Percentiles rank a stretch among this genome's conserved stretches.
Conservation (phyloP, 2,797 vertebrate species). For the Glossophaga mutica region DNA sequence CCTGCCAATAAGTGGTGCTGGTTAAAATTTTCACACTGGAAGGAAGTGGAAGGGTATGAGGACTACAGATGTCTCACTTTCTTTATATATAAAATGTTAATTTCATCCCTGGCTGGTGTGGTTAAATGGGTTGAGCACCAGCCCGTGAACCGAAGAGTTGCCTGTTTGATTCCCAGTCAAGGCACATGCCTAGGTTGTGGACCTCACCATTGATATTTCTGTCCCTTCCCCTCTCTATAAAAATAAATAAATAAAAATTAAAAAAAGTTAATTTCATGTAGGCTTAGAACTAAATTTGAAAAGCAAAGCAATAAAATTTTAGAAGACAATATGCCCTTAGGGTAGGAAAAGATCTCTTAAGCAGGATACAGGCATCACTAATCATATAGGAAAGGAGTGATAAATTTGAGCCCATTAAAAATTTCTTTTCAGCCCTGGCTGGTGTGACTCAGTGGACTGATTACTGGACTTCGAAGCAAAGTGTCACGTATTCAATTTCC, state of each 20-base stretch:
- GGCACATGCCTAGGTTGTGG: background rate
- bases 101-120: background rate
- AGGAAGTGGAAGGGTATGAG: background rate
- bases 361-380: background rate
- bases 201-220: background rate
- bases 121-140: background rate
- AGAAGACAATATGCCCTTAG: background rate
- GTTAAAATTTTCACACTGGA: background rate
- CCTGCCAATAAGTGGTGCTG: background rate
- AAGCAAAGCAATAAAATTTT: conserved; percentile 22
- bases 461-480: too few species aligned
- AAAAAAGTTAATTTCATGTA: background rate
- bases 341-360: conserved; percentile 4
- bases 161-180: background rate
- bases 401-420: background rate
- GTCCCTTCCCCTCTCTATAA: background rate
- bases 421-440: background rate
- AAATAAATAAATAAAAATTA: background rate
- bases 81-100: background rate
- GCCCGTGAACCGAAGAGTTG: background rate
- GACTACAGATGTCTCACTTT: background rate
- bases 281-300: background rate
- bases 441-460: too few species aligned
- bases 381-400: background rate
- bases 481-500: too few species aligned